Evolutionary conservation across 2,797 vertebrate species (phyloP).

Genomic region (Pitangus sulphuratus): DNA sequence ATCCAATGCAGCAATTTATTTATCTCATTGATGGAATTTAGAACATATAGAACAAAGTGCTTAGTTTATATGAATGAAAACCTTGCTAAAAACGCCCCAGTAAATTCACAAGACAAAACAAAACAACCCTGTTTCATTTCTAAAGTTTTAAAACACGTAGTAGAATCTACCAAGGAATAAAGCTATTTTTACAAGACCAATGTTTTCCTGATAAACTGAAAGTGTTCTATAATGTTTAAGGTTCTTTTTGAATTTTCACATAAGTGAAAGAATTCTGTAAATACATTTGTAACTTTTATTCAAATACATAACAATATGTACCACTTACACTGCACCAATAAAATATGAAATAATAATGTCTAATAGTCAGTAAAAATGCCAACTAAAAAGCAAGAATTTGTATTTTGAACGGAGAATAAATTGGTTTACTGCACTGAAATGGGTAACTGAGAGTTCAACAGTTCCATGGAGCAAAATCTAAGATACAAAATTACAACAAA

Average conservation of each 20-base stretch:
- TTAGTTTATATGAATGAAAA: conserved; percentile 60
- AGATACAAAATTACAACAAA: background rate
- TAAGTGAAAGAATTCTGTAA: background rate
- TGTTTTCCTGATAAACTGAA: conserved; percentile 18
- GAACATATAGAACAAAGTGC: conserved; percentile 56
- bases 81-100: background rate
- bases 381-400: conserved; percentile 21
- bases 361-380: background rate
- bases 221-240: background rate
- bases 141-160: background rate
- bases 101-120: background rate
- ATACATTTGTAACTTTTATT: conserved; percentile 9
- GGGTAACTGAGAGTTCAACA: background rate
- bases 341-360: conserved; percentile 7
- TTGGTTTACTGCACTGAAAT: conserved; percentile 18
- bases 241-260: background rate
- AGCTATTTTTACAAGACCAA: background rate
- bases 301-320: background rate
- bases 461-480: background rate
- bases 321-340: background rate
- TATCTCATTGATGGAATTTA: conserved; percentile 69
- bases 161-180: background rate
- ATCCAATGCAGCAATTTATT: conserved; percentile 62
- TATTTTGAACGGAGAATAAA: conserved; percentile 38
- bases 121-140: background rate